Evolutionary conservation across 2,888 invertebrate genomes (phyloP).

Genomic region (Melipona bicolor): DNA sequence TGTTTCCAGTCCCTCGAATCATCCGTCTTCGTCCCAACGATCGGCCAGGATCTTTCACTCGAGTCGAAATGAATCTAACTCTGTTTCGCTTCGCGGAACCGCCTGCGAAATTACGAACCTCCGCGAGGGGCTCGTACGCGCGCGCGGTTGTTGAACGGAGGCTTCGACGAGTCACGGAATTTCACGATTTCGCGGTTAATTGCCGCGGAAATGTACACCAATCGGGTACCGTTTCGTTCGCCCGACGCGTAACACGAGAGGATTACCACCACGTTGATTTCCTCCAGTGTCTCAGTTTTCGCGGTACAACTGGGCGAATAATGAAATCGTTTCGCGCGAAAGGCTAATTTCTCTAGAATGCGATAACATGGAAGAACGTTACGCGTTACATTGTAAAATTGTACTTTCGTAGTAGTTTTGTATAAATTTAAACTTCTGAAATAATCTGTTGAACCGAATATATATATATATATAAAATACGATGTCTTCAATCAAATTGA

Average conservation of each 20-base stretch:
- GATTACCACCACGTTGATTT: not conserved
- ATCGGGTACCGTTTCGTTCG: constrained; percentile 32
- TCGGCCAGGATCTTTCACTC: not conserved
- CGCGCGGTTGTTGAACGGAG: not conserved
- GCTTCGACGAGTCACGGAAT: constrained; percentile 22
- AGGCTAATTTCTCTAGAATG: too few relatives aligned
- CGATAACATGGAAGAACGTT: too few relatives aligned
- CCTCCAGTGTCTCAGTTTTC: not conserved
- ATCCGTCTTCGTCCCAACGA: constrained; percentile 20
- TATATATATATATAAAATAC: too few relatives aligned
- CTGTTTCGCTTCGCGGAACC: not conserved
- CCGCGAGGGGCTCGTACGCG: not conserved
- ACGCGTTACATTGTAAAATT: too few relatives aligned
- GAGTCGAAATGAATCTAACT: not conserved
- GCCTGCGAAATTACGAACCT: not conserved
- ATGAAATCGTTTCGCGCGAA: too few relatives aligned
- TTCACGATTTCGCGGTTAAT: constrained; percentile 32
- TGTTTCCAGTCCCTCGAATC: constrained; percentile 1
- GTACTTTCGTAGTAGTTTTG: too few relatives aligned
- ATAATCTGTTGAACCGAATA: too few relatives aligned
- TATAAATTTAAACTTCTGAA: too few relatives aligned
- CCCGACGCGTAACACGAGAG: not conserved
- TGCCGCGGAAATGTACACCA: constrained; percentile 22
- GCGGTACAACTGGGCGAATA: too few relatives aligned
- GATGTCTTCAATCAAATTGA: too few relatives aligned